Conservation (phyloP, 2,113 vertebrate genomes). For the Protomyctophum bolini region DNA sequence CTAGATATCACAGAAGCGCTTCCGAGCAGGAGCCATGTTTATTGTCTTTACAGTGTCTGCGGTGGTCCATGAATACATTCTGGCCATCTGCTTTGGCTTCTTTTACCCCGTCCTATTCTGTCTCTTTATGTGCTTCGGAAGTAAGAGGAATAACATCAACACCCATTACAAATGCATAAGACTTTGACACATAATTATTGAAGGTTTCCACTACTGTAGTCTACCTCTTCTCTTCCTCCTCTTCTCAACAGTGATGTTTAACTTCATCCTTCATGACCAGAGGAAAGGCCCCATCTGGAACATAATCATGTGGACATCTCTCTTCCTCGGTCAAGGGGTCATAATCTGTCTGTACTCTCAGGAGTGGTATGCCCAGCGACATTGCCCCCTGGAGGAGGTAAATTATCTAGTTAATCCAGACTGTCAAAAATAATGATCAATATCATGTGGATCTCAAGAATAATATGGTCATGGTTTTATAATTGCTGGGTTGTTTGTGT, state of each 20-base stretch:
- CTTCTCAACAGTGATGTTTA: slow-evolving; percentile 86
- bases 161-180: not conserved
- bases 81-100: slow-evolving; percentile 89
- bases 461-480: too few relatives aligned
- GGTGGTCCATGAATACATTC: slow-evolving; percentile 89
- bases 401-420: not conserved
- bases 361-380: slow-evolving; percentile 93
- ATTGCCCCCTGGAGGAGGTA: slow-evolving; percentile 89
- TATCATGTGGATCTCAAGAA: too few relatives aligned
- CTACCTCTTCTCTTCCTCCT: slow-evolving; percentile 4
- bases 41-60: slow-evolving; percentile 91
- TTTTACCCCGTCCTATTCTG: slow-evolving; percentile 95
- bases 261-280: slow-evolving; percentile 92
- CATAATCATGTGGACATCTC: slow-evolving; percentile 92
- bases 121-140: slow-evolving; percentile 93
- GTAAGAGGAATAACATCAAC: slow-evolving; percentile 78
- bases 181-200: not conserved
- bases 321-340: slow-evolving; percentile 92
- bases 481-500: too few relatives aligned
- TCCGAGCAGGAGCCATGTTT: slow-evolving; percentile 87
- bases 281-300: slow-evolving; percentile 96
- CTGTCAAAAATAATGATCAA: too few relatives aligned
- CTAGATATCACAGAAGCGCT: slow-evolving; percentile 89
- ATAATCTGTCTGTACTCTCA: slow-evolving; percentile 94
- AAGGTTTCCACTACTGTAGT: too few relatives aligned